Evolutionary conservation across 1,140 invertebrate species (phyloP), one percentile per base, ranked within the genome.

Genomic region (Bombus soroeensis): DNA sequence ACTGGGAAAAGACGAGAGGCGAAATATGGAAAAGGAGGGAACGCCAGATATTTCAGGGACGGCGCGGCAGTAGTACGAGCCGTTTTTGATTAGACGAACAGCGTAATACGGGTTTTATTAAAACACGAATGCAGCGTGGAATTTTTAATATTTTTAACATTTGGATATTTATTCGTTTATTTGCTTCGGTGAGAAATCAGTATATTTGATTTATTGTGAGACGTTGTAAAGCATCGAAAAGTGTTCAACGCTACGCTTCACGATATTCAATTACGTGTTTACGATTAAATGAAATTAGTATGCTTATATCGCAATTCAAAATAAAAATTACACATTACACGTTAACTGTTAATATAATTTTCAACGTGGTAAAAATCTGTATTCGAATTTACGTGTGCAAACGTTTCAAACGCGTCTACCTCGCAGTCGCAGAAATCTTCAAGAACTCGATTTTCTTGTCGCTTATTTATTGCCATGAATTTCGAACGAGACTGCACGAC

Each of bases 401-500:
- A 64, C 79, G 37, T 66, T 66, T 13, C 6, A 66, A 18, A 66
- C 43, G 64, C 15, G 32, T 18, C 18, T 32, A 32, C 0, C 6
- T 32, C 74, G 28, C 28, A n/a, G 6, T n/a, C 25, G 4, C 32
- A 22, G 2, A n/a, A 25, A 76, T 25, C 25, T 6, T n/a, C 62
- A 53, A 83, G 28, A 39, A 76, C 28, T 37, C 28, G 37, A 39
- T 77, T 53, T 12, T n/a, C 37, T 28, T 22, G 28, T 66, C 41
- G 32, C 66, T 82, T 82, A 82, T 82, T 82, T 75, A 75, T 75
- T 22, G 15, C 22, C 32, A 75, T 34, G 71, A 76, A 76, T n/a
- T 39, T 64, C 41, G 32, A 68, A 83, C 43, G 43, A 66, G 32
- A 28, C 25, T 28, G 57, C 22, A 25, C 47, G 22, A 34, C 22